phyloP scores from a whole-genome alignment of 2,888 invertebrate species.

The Sesia bembeciformis region DNA sequence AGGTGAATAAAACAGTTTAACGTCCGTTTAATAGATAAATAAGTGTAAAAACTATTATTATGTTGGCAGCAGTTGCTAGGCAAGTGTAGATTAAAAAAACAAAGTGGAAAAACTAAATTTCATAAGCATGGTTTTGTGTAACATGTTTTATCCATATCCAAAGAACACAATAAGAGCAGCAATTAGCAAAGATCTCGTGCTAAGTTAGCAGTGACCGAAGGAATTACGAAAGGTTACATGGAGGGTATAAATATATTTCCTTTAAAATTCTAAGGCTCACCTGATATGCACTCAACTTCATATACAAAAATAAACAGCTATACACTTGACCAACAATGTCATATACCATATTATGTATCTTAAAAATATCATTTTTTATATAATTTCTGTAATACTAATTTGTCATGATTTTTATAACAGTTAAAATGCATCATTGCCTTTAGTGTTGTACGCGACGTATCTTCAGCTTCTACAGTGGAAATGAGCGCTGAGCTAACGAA shows the following conservation, averaged over 20 bases:
- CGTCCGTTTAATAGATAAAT: no score
- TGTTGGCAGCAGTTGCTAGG: no score
- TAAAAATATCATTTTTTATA: not conserved
- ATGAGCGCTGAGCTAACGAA: no score
- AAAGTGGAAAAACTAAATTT: no score
- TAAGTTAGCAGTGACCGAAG: conserved; percentile 12
- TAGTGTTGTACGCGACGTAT: not conserved
- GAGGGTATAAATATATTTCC: not conserved
- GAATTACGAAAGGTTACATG: not conserved
- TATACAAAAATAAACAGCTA: conserved; percentile 69
- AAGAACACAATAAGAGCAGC: no score
- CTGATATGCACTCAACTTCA: conserved; percentile 64
- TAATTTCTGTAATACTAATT: not conserved
- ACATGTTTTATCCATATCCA: no score
- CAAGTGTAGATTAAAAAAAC: no score
- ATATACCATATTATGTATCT: not conserved
- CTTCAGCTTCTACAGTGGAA: no score
- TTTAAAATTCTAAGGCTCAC: conserved; percentile 47
- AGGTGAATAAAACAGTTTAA: no score
- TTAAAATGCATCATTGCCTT: conserved; percentile 32
- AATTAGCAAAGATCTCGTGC: conserved; percentile 6
- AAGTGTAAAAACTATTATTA: no score
- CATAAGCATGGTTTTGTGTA: no score
- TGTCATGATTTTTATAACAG: not conserved
- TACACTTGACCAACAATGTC: conserved; percentile 46